Evolutionary conservation across 30 jellyfish, hydroid and myxozoan species (phyloP), one percentile per base, ranked within the genome.

Genomic region (Rhopilema esculentum): DNA sequence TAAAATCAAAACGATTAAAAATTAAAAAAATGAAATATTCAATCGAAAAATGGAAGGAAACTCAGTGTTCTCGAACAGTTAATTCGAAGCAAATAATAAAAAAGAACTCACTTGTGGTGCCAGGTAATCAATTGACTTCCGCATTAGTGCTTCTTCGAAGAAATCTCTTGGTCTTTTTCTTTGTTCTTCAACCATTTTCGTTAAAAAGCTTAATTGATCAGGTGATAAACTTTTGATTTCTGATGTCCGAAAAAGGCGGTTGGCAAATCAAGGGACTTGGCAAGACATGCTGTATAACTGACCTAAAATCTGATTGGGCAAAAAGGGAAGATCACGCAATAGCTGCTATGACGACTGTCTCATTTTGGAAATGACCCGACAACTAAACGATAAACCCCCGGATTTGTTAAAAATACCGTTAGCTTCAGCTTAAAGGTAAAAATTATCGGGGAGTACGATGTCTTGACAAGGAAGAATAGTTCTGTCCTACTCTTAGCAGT

Each of bases 11-110:
- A 19, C 6, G 29, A 2, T 63, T 19, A 18, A 63, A 4, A n/a
- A 2, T 19, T 63, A 1, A 7, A 2, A 2, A 63, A 63, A 63
- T 63, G 72, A 57, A 63, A 78, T 57, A 85, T 57, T 75, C 81
- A 30, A 85, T 85, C 94, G 94, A 85, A 85, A 75, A 85, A 57
- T 85, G 68, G 94, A 85, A 85, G 84, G 79, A 78, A 66, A 64
- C 73, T 40, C 29, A 68, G 77, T 48, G 27, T 23, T 75, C 26
- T 53, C 91, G 91, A 82, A 66, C 53, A 68, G 40, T 27, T 30
- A 72, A 49, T 73, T 70, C 86, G 81, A 68, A 19, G 61, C 72
- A 66, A 71, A 49, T 2, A 50, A 16, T 8, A 18, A 20, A 27
- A 12, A 75, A 32, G 19, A 61, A 66, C 94, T 85, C 72, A 85